These are phyloP conservation scores for Itoplectis maculator DNA, from an alignment of 2,888 invertebrate species.

Conservation along the genomic window DNA sequence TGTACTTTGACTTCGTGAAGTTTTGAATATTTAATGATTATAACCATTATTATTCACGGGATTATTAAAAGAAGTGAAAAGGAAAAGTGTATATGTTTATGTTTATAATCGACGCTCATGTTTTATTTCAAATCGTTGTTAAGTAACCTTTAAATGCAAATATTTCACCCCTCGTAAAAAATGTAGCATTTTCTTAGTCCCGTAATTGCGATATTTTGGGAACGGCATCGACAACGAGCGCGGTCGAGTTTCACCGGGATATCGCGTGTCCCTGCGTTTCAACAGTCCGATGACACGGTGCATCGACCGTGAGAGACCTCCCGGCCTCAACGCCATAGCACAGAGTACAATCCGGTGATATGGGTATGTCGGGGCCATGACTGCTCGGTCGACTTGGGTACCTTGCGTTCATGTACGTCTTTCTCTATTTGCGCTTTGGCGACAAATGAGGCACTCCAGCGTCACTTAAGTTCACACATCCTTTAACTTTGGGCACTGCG, in stretches of 20 bases:
- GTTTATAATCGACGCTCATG: neutral
- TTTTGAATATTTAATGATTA: neutral
- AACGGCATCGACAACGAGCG: slow-evolving; percentile 37
- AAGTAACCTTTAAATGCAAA: neutral
- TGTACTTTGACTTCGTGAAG: neutral
- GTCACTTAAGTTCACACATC: neutral
- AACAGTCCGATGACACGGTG: slow-evolving; percentile 65
- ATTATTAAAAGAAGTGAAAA: neutral
- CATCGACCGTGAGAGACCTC: slow-evolving; percentile 66
- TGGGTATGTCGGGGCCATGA: slow-evolving; percentile 10
- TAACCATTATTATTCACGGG: neutral
- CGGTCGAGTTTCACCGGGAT: slow-evolving; percentile 47
- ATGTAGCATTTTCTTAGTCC: slow-evolving; percentile 50
- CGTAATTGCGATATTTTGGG: slow-evolving; percentile 55
- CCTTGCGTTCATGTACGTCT: neutral
- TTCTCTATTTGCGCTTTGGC: neutral
- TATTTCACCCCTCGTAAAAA: slow-evolving; percentile 25
- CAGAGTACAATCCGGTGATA: slow-evolving; percentile 38
- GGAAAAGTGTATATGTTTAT: neutral
- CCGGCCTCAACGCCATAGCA: slow-evolving; percentile 42
- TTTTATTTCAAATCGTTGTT: neutral
- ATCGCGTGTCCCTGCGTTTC: slow-evolving; percentile 63
- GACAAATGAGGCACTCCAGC: too few relatives aligned
- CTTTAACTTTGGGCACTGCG: too few relatives aligned
- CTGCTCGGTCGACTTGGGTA: slow-evolving; percentile 30